phyloP scores from a whole-genome alignment of 2,888 invertebrate species.

The Cerastis rubricosa region DNA sequence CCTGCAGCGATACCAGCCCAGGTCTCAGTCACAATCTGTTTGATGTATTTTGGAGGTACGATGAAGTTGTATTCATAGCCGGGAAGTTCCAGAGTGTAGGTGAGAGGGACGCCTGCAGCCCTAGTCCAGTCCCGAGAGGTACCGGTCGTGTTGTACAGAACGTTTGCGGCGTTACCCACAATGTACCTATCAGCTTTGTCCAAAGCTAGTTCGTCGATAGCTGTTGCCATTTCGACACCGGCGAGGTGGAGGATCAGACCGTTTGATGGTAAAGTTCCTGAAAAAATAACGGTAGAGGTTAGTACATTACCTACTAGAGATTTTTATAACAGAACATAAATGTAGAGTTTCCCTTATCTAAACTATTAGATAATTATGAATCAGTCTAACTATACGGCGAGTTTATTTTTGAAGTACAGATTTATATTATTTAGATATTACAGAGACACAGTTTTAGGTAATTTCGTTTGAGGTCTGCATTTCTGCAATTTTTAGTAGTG shows the following conservation, averaged over 20 bases:
- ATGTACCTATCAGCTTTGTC: slow-evolving; percentile 84
- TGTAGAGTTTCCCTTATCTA: background rate
- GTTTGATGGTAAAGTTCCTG: slow-evolving; percentile 89
- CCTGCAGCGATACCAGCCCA: slow-evolving; percentile 90
- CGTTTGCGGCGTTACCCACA: slow-evolving; percentile 90
- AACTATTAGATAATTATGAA: background rate
- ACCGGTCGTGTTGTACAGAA: slow-evolving; percentile 91
- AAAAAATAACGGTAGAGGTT: slow-evolving; percentile 10
- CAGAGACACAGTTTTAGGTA: background rate
- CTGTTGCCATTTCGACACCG: slow-evolving; percentile 83
- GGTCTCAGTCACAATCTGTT: slow-evolving; percentile 91
- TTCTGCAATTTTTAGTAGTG: background rate
- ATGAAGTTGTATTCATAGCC: slow-evolving; percentile 91
- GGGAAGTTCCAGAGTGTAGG: slow-evolving; percentile 93
- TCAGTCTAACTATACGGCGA: background rate
- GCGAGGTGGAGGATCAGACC: slow-evolving; percentile 84
- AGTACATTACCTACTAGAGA: background rate
- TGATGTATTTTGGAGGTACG: slow-evolving; percentile 89
- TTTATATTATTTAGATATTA: background rate
- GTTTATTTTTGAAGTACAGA: background rate
- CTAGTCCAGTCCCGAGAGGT: slow-evolving; percentile 93
- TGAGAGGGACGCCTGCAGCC: slow-evolving; percentile 89
- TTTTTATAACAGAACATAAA: background rate
- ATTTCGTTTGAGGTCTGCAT: background rate
- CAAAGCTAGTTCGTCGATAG: slow-evolving; percentile 85